A percentile compares a stretch with the other conserved stretches of the same genome.
Evolutionary conservation across 2,113 vertebrate species (phyloP).

Genomic region (Colius striatus): DNA sequence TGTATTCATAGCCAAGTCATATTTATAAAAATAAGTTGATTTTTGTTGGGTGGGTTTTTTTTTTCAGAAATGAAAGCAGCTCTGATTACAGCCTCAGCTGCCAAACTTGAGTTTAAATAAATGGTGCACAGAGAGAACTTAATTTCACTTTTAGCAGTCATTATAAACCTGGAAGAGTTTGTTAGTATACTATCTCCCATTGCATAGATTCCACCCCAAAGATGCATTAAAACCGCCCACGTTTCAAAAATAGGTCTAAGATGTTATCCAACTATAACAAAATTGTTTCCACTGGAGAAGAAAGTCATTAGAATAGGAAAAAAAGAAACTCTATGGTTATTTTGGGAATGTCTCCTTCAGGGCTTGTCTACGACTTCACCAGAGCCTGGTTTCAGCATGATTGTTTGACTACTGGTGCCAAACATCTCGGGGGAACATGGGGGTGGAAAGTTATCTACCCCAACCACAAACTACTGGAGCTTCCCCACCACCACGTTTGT

Average conservation of each 20-base stretch:
- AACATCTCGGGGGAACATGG: neutral
- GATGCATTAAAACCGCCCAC: constrained; percentile 18
- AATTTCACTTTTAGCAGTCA: neutral
- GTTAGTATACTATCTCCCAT: neutral
- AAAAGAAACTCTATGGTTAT: neutral
- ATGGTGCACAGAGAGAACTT: neutral
- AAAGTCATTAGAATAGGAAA: constrained; percentile 20
- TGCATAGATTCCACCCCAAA: neutral
- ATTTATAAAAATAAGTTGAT: neutral
- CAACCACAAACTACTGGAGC: neutral
- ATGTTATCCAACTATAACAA: neutral
- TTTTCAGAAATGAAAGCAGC: neutral
- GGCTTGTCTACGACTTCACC: constrained; percentile 15
- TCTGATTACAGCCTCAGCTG: neutral
- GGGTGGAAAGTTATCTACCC: neutral
- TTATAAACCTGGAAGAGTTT: neutral
- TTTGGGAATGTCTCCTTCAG: constrained; percentile 5
- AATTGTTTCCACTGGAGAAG: neutral
- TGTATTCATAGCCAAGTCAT: constrained; percentile 21
- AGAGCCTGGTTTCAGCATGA: neutral
- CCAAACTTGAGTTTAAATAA: constrained; percentile 10
- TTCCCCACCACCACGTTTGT: too few species aligned
- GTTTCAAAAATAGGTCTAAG: neutral
- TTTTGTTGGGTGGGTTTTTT: neutral
- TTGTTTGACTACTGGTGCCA: neutral